Conservation (phyloP, 2,888 invertebrate species). For the Metallyticus violacea region DNA sequence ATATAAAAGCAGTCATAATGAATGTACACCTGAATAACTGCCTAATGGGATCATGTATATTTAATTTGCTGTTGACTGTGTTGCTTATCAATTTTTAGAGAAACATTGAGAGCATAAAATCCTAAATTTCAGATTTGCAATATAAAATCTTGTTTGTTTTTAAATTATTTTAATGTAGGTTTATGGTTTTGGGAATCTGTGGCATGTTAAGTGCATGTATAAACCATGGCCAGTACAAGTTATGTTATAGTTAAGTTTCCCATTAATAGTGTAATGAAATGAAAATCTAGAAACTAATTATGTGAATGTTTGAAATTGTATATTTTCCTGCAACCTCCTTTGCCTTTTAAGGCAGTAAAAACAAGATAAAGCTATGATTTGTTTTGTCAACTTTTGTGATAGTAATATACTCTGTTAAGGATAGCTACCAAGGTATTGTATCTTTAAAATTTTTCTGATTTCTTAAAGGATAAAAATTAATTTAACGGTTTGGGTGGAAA, state of each 20-base stretch:
- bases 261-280: background rate
- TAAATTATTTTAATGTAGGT: background rate
- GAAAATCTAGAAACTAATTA: background rate
- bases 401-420: background rate
- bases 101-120: too few species aligned
- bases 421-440: background rate
- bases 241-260: background rate
- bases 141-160: background rate
- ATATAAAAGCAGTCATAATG: too few species aligned
- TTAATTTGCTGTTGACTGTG: background rate
- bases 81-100: background rate
- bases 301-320: too few species aligned
- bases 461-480: background rate
- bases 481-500: background rate
- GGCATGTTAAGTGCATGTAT: background rate
- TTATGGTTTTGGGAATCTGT: background rate
- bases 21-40: background rate
- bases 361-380: background rate
- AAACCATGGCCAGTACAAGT: slow-evolving; percentile 10
- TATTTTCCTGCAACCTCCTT: too few species aligned
- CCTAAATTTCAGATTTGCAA: background rate
- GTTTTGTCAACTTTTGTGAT: background rate
- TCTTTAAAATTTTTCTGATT: background rate
- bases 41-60: background rate
- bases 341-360: too few species aligned